Evolutionary conservation across 2,888 invertebrate species (phyloP).

Genomic region (Apotomis turbidana): DNA sequence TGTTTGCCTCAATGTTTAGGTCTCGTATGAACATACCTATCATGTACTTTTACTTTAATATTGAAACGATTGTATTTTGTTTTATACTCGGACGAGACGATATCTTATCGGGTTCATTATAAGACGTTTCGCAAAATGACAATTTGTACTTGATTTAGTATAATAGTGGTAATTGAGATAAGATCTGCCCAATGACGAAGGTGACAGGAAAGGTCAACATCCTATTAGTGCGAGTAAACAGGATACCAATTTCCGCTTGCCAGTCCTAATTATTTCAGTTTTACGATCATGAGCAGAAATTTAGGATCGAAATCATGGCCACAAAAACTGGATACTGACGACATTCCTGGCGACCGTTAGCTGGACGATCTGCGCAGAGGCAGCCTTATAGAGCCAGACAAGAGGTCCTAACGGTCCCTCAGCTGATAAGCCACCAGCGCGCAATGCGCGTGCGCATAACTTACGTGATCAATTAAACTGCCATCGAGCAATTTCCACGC

Average conservation of each 20-base stretch:
- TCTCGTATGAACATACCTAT: too few species aligned
- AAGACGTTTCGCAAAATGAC: neutral
- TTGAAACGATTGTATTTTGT: neutral
- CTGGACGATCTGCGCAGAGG: constrained; percentile 62
- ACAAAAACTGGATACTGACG: constrained; percentile 73
- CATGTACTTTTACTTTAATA: neutral
- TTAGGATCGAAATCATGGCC: constrained; percentile 64
- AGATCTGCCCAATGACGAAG: constrained; percentile 5
- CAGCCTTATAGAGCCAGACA: constrained; percentile 50
- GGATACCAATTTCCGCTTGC: constrained; percentile 32
- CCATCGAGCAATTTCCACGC: constrained; percentile 44
- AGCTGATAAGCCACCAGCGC: constrained; percentile 55
- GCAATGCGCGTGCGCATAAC: constrained; percentile 48
- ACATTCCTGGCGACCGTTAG: constrained; percentile 78
- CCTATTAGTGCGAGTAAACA: constrained; percentile 27
- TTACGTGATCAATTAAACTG: constrained; percentile 55
- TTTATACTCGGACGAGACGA: neutral
- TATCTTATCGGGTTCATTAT: neutral
- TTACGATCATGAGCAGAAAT: constrained; percentile 60
- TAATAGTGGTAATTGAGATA: constrained; percentile 8
- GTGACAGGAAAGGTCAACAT: constrained; percentile 12
- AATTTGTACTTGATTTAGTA: neutral
- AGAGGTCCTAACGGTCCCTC: constrained; percentile 61
- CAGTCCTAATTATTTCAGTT: constrained; percentile 54
- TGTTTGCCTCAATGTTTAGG: too few species aligned